Evolutionary conservation across 2,888 invertebrate species (phyloP), one percentile per base, ranked within the genome.

Genomic region (Tinea semifulvella): DNA sequence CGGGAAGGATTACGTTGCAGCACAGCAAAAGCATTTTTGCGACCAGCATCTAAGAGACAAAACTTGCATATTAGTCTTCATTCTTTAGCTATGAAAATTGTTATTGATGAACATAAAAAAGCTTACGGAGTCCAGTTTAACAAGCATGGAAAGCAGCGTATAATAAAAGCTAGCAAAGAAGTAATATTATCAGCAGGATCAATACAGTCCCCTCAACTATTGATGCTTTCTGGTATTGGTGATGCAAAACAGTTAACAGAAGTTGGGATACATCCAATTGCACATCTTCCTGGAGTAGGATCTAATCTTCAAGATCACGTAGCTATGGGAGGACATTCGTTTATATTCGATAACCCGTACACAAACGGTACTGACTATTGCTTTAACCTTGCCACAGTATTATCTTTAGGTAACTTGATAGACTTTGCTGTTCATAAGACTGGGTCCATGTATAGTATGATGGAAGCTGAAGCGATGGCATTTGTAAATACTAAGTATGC

Each of bases 161-260:
- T 75, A n/a, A 82, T 88, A 0, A 76, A 69, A 49, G 90, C 90
- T 0, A 82, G 77, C 6, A 87, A 84, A 55, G 96, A 96, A 68
- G 86, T 97, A 0, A 90, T 98, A 49, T 63, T 98, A 27, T 89
- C 93, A 13, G 93, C 93, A 0, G 98, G 96, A 1, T 70, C 93
- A 0, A 83, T 96, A 50, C 90, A 91, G 58, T 88, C 92, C 2
- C 94, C 95, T 0, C 94, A 96, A 60, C 56, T 96, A 13, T 75
- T 96, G 22, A 91, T 94, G 92, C 62, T 96, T 31, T 92, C 94
- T 1, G 96, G 96, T 0, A 82, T 94, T 8, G 92, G 92, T 2
- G 88, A 90, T 0, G 69, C 69, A 3, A 68, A 82, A 6, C 87
- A 91, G 57, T 71, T 92, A 2, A 64, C 76, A 43, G 77, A 87